These are phyloP conservation scores for Halocynthia roretzi DNA, from an alignment of 23 tunicate species.

Conservation along the genomic window DNA sequence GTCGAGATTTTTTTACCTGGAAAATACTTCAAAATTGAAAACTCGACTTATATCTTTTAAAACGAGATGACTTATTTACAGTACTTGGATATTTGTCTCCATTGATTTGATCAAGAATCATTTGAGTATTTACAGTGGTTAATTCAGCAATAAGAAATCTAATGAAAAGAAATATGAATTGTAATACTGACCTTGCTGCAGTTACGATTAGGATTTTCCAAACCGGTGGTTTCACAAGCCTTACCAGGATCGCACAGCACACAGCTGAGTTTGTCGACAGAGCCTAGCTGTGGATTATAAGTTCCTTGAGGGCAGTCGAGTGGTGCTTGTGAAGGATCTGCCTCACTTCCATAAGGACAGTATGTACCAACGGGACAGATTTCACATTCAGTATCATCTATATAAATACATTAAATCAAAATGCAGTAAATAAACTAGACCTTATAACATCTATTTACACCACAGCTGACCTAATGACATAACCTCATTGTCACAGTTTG, in stretches of 20 bases:
- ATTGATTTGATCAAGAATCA: too few relatives aligned
- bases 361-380: conserved; percentile 63
- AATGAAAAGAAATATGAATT: not conserved
- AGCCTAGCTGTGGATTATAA: conserved; percentile 49
- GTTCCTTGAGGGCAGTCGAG: conserved; percentile 62
- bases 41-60: too few relatives aligned
- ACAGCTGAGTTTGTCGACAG: conserved; percentile 59
- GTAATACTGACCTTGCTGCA: conserved; percentile 46
- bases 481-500: too few relatives aligned
- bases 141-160: too few relatives aligned
- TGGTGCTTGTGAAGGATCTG: conserved; percentile 49
- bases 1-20: too few relatives aligned
- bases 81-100: too few relatives aligned
- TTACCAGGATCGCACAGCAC: conserved; percentile 50
- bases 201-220: conserved; percentile 35
- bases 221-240: conserved; percentile 40
- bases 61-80: too few relatives aligned
- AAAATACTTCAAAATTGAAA: too few relatives aligned
- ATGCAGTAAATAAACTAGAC: not conserved
- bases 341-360: conserved; percentile 81
- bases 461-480: too few relatives aligned
- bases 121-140: too few relatives aligned
- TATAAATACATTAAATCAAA: not conserved
- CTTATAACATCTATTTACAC: too few relatives aligned
- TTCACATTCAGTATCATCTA: conserved; percentile 48